Conservation (phyloP, 2,888 invertebrate genomes). For the Pseudococcus longispinus region DNA sequence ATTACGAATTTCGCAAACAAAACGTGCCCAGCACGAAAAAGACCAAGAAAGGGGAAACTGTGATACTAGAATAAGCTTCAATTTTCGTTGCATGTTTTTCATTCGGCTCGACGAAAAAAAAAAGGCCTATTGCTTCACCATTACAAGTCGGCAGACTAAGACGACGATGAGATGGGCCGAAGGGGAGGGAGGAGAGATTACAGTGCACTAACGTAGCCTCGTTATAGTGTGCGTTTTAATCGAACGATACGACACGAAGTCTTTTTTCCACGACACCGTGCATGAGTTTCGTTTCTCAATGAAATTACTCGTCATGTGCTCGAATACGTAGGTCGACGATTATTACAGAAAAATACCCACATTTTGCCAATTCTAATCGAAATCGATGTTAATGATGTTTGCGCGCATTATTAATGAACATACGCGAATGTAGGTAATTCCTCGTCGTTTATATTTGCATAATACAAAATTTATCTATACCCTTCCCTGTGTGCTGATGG, state of each 20-base stretch:
- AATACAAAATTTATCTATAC: not conserved
- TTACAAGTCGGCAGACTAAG: not conserved
- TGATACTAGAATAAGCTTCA: not conserved
- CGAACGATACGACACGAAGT: not conserved
- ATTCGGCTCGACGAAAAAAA: not conserved
- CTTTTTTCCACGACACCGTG: not conserved
- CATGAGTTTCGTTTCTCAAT: not conserved
- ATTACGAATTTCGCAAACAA: not conserved
- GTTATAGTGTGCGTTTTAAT: not conserved
- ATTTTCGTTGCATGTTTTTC: not conserved
- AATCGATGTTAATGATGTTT: slow-evolving; percentile 24
- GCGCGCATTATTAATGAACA: not conserved
- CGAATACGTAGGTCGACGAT: not conserved
- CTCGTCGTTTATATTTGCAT: not conserved
- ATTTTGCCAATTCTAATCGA: not conserved
- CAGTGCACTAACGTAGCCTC: not conserved
- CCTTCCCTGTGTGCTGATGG: not conserved
- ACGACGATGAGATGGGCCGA: not conserved
- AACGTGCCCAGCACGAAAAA: not conserved
- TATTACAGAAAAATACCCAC: not conserved
- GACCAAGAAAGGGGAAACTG: not conserved
- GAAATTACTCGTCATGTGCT: not conserved
- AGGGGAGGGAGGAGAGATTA: not conserved
- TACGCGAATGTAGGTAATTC: slow-evolving; percentile 24
- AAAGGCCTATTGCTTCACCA: not conserved